Base-by-base conservation (phyloP, 2,113 vertebrate species). In the Melanerpes aurifrons region DNA sequence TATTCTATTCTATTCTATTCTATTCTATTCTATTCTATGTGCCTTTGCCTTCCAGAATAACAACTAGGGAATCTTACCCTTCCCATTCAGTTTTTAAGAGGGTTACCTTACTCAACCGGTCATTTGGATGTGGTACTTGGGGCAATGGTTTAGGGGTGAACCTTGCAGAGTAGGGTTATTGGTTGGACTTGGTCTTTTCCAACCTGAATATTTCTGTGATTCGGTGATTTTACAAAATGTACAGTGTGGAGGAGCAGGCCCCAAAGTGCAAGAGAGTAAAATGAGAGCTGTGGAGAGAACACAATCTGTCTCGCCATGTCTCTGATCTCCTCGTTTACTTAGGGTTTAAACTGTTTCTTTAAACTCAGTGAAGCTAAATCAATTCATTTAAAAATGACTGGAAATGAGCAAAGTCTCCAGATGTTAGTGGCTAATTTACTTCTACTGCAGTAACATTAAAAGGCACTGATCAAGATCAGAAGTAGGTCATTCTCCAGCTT, bases 391-490 rank as follows among this genome's bases (percentile, higher is more conserved):
- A 89, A 87, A 86, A 72, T 71, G 1, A 35, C 54, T 91, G 43
- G 37, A 75, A 95, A 74, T 71, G 28, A 78, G 14, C 64, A 75
- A 90, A 82, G 37, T 45, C 64, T 93, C 71, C 72, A 89, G 91
- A 85, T 87, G 78, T 77, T 92, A 92, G 82, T 3, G 5, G 35
- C 58, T 85, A 93, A 45, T 64, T 93, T 92, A 77, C 32, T 92
- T 87, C 32, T 71, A 14, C 54, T 90, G 66, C 54, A 78, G 43
- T 85, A 86, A 71, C 48, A 50, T 45, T 82, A 85, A 91, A 89
- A 61, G 93, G 43, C 61, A 31, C 47, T 80, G 72, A 79, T 70
- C 56, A 79, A 66, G 69, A 93, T 54, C 53, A 89, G 54, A 87
- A 87, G 29, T 64, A 57, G 54, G 6, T 89, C 87, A n/a, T 71